These are phyloP conservation scores for Tor tambroides DNA, from an alignment of 2,113 vertebrate species.

Conservation along the genomic window DNA sequence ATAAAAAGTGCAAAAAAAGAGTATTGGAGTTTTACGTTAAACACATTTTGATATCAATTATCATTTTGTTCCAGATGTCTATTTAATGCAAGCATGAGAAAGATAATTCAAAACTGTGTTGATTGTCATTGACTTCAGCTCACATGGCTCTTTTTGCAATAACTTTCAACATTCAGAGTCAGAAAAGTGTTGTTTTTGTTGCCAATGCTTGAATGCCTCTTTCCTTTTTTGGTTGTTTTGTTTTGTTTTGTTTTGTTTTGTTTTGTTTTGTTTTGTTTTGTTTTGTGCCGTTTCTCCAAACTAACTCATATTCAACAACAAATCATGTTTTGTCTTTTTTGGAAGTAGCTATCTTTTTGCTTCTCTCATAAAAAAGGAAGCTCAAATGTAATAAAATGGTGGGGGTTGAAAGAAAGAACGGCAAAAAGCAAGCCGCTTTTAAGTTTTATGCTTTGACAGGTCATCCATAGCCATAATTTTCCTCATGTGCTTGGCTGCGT, in stretches of 20 bases:
- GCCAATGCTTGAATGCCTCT: conserved; percentile 54
- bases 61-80: conserved; percentile 40
- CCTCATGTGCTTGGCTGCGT: conserved; percentile 57
- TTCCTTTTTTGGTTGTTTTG: conserved; percentile 16
- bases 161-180: conserved; percentile 18
- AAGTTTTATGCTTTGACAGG: conserved; percentile 32
- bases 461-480: conserved; percentile 52
- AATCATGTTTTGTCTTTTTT: conserved; percentile 49
- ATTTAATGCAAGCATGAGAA: conserved; percentile 35
- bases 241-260: conserved; percentile 22
- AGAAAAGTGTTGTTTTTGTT: conserved; percentile 35
- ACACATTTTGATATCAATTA: not conserved
- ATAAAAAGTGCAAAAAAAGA: not conserved
- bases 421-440: conserved; percentile 14
- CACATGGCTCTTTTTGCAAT: conserved; percentile 4
- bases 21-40: not conserved
- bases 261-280: conserved; percentile 29
- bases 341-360: conserved; percentile 59
- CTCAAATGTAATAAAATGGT: conserved; percentile 5
- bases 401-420: not conserved
- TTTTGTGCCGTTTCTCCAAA: conserved; percentile 21
- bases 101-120: conserved; percentile 35
- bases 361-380: conserved; percentile 39
- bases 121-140: conserved; percentile 17
- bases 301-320: conserved; percentile 52